Percentiles rank a stretch among this genome's conserved stretches.
Conservation (phyloP, 2,888 invertebrate species). For the Ctena decussata region DNA sequence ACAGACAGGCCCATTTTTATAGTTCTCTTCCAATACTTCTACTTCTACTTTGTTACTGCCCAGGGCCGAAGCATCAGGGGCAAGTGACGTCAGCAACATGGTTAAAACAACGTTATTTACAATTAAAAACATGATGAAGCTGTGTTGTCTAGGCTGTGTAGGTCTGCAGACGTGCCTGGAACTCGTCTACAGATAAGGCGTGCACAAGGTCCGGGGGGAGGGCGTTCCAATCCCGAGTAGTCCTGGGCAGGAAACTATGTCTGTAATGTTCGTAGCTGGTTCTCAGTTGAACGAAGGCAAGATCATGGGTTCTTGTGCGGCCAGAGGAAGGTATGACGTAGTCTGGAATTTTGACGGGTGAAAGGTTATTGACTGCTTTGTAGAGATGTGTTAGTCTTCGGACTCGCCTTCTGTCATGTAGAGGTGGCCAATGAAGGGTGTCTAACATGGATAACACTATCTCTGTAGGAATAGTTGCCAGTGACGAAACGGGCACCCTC, state of each 20-base stretch:
- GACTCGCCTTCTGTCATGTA: background rate
- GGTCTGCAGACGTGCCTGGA: too few species aligned
- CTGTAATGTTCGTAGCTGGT: too few species aligned
- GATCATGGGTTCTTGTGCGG: background rate
- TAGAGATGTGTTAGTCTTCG: background rate
- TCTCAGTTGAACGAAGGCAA: background rate
- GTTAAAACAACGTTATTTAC: too few species aligned
- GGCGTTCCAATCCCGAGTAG: background rate
- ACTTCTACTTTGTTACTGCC: too few species aligned
- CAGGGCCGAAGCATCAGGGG: too few species aligned
- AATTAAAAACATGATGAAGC: too few species aligned
- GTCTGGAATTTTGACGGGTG: background rate
- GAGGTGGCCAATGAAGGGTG: background rate
- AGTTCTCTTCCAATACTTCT: too few species aligned
- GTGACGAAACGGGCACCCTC: background rate
- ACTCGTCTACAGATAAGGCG: too few species aligned
- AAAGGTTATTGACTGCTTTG: background rate
- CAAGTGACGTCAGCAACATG: too few species aligned
- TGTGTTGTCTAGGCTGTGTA: too few species aligned
- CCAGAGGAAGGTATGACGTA: background rate
- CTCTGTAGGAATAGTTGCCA: background rate
- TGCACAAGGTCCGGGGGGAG: background rate
- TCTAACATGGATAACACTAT: background rate
- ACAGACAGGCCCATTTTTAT: too few species aligned
- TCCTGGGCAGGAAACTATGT: background rate